Base-by-base conservation (phyloP, 2,113 vertebrate species). In the Eudyptes chrysolophus region DNA sequence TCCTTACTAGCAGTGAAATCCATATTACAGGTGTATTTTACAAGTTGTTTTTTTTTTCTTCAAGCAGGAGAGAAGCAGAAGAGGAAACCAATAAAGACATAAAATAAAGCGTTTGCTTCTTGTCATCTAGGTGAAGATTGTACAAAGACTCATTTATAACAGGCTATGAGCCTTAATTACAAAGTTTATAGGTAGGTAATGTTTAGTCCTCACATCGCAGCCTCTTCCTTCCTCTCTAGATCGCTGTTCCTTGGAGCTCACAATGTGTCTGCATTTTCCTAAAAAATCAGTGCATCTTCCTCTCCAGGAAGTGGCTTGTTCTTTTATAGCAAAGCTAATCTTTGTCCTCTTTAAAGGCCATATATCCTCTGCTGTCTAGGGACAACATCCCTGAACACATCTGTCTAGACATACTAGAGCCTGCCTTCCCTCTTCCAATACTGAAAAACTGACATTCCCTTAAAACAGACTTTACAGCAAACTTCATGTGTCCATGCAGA, bases 261-360 rank as follows among this genome's bases (percentile, higher is more conserved):
- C 95, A 95, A 94, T 85, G 81, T 90, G 93, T 95, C 91, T 93
- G 93, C 70, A 2, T 94, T 93, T 96, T 96, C 95, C 92, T 95
- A 95, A 97, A 97, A 96, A 97, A 94, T 97, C 84, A 52, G 90
- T 95, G 79, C 40, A 95, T 90, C 87, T 96, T 95, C 92, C 96
- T 96, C 85, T 96, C 64, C 93, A 95, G 96, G 96, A 97, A 97
- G 84, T 95, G 68, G 34, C 54, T 96, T 93, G 84, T 49, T 97
- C 96, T 96, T 97, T 97, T 96, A 97, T 95, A 96, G 92, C 89
- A 95, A 97, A 86, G 94, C 94, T 93, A 97, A 93, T 93, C 89
- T 97, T 97, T 96, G 93, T 96, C 93, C 62, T 74, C 42, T 90
- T 93, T 85, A 75, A 80, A 93, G 48, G 66, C 87, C 13, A 4